phyloP scores from a whole-genome alignment of 2,113 vertebrate species.

The Sapajus apella region DNA sequence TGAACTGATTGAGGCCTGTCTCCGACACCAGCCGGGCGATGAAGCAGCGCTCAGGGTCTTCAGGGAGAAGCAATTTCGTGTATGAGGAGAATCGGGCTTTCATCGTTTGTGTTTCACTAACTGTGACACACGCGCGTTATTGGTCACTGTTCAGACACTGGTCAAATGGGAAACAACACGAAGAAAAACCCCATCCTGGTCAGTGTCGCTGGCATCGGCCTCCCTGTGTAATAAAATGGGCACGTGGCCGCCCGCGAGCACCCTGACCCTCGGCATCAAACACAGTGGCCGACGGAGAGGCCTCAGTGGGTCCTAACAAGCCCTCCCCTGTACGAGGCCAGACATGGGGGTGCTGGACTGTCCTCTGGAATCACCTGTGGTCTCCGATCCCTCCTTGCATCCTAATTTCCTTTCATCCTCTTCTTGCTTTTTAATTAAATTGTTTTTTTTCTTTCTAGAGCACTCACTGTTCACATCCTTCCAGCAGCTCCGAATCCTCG shows the following conservation, averaged over 20 bases:
- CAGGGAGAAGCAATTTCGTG: neutral
- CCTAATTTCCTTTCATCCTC: too few relatives aligned
- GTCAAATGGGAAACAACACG: neutral
- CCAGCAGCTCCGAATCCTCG: rapidly evolving
- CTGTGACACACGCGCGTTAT: neutral
- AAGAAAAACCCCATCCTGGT: too few relatives aligned
- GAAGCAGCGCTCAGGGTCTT: neutral
- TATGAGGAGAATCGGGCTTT: rapidly evolving
- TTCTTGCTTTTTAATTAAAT: too few relatives aligned
- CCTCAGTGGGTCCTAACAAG: too few relatives aligned
- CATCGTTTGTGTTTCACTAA: neutral
- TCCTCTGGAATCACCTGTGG: neutral
- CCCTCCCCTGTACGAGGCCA: neutral
- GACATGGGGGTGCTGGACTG: neutral
- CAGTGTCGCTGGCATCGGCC: rapidly evolving
- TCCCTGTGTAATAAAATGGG: neutral
- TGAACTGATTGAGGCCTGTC: too few relatives aligned
- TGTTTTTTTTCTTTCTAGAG: too few relatives aligned
- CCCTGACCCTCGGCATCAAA: too few relatives aligned
- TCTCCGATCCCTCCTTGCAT: neutral
- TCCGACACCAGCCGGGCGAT: neutral
- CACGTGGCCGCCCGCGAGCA: neutral
- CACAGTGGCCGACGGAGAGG: too few relatives aligned
- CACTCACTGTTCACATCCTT: rapidly evolving
- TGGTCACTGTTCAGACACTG: neutral